Evolutionary conservation across 2,113 vertebrate genomes (phyloP).

Genomic region (Syngnathoides biaculeatus): DNA sequence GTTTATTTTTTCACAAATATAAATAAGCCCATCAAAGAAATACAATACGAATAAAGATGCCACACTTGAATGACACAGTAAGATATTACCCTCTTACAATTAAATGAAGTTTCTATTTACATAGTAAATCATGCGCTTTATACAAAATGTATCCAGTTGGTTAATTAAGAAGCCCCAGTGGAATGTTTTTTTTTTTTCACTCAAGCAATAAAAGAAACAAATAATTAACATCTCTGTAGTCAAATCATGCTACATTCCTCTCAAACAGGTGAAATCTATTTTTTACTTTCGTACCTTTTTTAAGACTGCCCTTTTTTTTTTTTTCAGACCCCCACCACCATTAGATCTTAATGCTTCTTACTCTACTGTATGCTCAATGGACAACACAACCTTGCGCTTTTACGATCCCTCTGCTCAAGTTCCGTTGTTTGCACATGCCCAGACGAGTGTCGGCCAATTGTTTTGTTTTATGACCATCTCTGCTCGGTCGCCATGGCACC

Average conservation of each 20-base stretch:
- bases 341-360: constrained; percentile 16
- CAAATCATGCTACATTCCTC: constrained; percentile 46
- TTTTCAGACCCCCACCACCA: constrained; percentile 25
- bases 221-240: constrained; percentile 14
- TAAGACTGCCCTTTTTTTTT: constrained; percentile 6
- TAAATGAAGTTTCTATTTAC: constrained; percentile 12
- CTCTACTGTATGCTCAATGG: constrained; percentile 37
- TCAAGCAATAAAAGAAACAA: constrained; percentile 21
- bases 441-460: constrained; percentile 61
- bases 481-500: constrained; percentile 67
- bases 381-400: constrained; percentile 33
- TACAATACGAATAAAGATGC: constrained; percentile 40
- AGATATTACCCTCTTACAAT: neutral
- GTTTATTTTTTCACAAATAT: constrained; percentile 64
- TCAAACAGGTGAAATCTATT: constrained; percentile 8
- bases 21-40: constrained; percentile 66
- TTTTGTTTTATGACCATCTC: constrained; percentile 77
- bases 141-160: constrained; percentile 44
- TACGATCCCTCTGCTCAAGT: constrained; percentile 65
- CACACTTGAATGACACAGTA: constrained; percentile 20
- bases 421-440: constrained; percentile 73
- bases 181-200: constrained; percentile 52
- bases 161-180: constrained; percentile 33
- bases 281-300: constrained; percentile 14
- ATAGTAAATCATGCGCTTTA: constrained; percentile 43